Conservation (phyloP, 2,797 vertebrate genomes). For the Loris lydekkerianus region DNA sequence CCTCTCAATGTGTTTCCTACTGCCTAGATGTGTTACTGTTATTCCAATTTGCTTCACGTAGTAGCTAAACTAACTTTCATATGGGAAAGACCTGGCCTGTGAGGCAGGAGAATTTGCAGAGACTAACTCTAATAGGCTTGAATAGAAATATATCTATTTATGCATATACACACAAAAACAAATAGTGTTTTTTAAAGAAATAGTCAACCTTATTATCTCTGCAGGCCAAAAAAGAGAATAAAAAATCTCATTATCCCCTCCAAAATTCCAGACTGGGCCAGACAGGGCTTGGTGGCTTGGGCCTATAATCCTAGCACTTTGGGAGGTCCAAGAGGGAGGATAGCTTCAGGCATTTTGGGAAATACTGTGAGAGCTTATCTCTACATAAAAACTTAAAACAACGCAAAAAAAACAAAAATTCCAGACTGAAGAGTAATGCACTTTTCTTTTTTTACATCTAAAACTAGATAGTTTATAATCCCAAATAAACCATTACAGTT, state of each 20-base stretch:
- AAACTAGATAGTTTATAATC: background rate
- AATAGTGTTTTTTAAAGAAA: background rate
- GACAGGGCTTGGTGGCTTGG: too few species aligned
- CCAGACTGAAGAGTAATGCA: background rate
- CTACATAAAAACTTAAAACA: background rate
- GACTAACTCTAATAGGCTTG: background rate
- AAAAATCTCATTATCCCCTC: background rate
- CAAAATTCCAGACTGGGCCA: conserved; percentile 24
- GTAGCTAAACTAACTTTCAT: background rate
- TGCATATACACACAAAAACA: rapidly evolving
- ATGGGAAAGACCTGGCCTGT: background rate
- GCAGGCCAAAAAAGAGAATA: background rate
- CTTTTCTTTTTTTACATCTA: background rate
- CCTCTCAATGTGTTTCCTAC: conserved; percentile 1
- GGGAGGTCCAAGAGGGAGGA: background rate
- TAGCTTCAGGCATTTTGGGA: background rate
- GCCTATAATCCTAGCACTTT: background rate
- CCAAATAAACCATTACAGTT: background rate
- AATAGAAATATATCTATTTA: background rate
- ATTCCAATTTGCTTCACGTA: background rate
- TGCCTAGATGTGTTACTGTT: background rate
- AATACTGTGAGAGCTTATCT: background rate
- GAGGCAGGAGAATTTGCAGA: background rate
- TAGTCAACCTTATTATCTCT: background rate
- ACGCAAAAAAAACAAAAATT: background rate